These are phyloP conservation scores for Steatocranus sp. DNA, from an alignment of 2,797 vertebrate species.

Conservation along the genomic window DNA sequence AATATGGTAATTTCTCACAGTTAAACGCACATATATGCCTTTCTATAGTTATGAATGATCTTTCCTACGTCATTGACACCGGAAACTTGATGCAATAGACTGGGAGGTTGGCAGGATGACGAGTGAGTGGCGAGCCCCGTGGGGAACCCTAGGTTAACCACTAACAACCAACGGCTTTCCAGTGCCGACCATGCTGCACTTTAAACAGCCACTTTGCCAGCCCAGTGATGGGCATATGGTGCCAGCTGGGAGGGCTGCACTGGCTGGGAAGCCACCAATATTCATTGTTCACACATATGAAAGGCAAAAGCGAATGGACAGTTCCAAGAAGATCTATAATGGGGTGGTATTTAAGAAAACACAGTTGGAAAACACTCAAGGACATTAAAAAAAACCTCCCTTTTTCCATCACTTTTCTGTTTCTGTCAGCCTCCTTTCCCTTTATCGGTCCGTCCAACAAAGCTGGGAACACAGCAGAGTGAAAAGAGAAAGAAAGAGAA, in stretches of 20 bases:
- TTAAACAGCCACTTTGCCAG: conserved; percentile 53
- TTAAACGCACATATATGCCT: conserved; percentile 1
- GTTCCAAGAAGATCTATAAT: conserved; percentile 56
- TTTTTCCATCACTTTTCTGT: conserved; percentile 26
- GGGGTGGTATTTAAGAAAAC: conserved; percentile 18
- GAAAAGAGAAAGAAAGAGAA: conserved; percentile 24
- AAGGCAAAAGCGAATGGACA: conserved; percentile 19
- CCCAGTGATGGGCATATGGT: conserved; percentile 49
- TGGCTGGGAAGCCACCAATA: conserved; percentile 49
- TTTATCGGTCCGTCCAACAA: conserved; percentile 32
- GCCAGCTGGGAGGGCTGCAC: conserved; percentile 47
- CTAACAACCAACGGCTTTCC: conserved; percentile 63
- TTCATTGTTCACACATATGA: conserved; percentile 62
- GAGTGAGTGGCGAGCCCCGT: conserved; percentile 33
- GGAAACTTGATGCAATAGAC: conserved; percentile 53
- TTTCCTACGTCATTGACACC: conserved; percentile 47
- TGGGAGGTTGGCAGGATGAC: conserved; percentile 51
- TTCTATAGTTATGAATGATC: conserved; percentile 42
- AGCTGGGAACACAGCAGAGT: conserved; percentile 16
- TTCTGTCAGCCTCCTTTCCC: conserved; percentile 20
- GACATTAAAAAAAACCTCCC: not conserved
- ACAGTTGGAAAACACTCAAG: conserved; percentile 26
- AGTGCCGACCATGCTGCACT: conserved; percentile 49
- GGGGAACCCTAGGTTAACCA: conserved; percentile 65
- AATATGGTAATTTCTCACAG: conserved; percentile 33